Evolutionary conservation across 2,113 vertebrate species (phyloP).

Genomic region (Garra rufa): DNA sequence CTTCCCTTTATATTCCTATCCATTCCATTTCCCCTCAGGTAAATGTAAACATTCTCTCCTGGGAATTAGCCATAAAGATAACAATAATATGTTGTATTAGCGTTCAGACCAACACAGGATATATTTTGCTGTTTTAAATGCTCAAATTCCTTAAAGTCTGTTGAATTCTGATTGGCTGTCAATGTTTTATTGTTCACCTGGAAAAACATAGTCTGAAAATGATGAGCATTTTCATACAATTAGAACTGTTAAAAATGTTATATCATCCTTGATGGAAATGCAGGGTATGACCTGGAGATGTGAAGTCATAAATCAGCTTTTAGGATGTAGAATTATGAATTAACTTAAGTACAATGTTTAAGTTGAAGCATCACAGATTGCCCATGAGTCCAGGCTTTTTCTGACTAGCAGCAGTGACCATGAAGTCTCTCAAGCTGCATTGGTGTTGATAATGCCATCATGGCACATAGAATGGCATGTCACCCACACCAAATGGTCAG

Average conservation of each 20-base stretch:
- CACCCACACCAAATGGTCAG: not conserved
- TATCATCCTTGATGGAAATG: not conserved
- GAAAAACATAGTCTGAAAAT: no score
- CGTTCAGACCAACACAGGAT: no score
- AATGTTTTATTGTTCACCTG: no score
- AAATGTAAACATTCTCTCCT: not conserved
- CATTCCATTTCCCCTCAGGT: not conserved
- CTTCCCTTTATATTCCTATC: not conserved
- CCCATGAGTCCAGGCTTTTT: not conserved
- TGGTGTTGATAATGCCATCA: constrained; percentile 28
- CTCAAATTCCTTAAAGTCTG: no score
- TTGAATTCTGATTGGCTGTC: no score
- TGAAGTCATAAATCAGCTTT: not conserved
- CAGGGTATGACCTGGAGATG: not conserved
- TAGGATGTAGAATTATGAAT: not conserved
- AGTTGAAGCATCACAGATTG: not conserved
- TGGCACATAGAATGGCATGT: constrained; percentile 16
- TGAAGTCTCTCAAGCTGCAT: not conserved
- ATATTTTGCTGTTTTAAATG: no score
- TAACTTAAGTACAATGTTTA: not conserved
- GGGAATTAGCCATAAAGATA: not conserved
- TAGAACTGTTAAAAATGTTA: no score
- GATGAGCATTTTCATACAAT: no score
- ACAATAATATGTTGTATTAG: no score
- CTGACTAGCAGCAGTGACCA: not conserved